These are phyloP conservation scores for Apamea epomidion DNA, from an alignment of 2,888 invertebrate genomes.

Conservation along the genomic window DNA sequence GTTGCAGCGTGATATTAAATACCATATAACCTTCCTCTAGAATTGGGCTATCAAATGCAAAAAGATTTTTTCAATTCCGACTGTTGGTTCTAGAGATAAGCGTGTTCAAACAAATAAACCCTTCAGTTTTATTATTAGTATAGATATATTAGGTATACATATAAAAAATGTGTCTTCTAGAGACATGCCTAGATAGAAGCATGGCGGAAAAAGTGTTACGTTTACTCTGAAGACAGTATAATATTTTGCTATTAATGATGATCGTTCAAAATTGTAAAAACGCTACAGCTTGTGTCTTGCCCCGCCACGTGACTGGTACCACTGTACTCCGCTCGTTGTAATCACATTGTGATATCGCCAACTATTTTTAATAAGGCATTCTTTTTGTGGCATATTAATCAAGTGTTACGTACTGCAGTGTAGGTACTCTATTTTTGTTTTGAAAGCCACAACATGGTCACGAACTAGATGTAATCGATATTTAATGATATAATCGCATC, in stretches of 20 bases:
- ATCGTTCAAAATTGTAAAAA: neutral
- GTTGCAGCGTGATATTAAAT: too few relatives aligned
- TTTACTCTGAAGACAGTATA: neutral
- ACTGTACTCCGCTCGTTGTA: slow-evolving; percentile 61
- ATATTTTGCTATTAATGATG: neutral
- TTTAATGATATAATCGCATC: slow-evolving; percentile 54
- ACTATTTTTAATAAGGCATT: slow-evolving; percentile 67
- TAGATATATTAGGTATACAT: too few relatives aligned
- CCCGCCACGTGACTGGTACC: slow-evolving; percentile 67
- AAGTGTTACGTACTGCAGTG: slow-evolving; percentile 65
- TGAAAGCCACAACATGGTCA: slow-evolving; percentile 55
- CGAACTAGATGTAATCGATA: slow-evolving; percentile 61
- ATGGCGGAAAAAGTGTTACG: neutral
- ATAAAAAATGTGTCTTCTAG: neutral
- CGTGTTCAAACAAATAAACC: too few relatives aligned
- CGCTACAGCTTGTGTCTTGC: slow-evolving; percentile 41
- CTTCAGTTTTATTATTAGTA: too few relatives aligned
- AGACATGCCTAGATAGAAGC: neutral
- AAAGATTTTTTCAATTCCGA: too few relatives aligned
- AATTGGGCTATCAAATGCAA: too few relatives aligned
- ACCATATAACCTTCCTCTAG: too few relatives aligned
- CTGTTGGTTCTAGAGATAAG: too few relatives aligned
- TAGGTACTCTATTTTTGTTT: slow-evolving; percentile 57
- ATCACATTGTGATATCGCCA: slow-evolving; percentile 62
- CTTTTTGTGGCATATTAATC: slow-evolving; percentile 69